Conservation (phyloP, 2,797 vertebrate genomes). For the Natrix natrix region DNA sequence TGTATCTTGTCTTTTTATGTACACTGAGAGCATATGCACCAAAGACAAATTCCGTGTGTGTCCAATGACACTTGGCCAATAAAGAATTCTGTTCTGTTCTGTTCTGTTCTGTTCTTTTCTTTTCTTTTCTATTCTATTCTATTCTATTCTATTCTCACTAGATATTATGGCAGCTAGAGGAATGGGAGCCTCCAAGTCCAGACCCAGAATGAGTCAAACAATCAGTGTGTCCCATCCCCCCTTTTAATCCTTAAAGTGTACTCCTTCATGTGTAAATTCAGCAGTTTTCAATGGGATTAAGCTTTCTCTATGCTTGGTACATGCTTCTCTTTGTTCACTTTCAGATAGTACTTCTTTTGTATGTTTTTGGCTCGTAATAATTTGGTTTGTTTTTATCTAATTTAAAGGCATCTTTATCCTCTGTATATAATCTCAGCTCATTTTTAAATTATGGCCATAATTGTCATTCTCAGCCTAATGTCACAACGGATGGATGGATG, state of each 20-base stretch:
- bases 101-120: background rate
- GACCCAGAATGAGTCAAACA: background rate
- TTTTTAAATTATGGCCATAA: background rate
- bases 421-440: background rate
- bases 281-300: background rate
- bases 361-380: background rate
- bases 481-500: background rate
- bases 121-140: background rate
- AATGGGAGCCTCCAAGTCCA: background rate
- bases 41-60: no score
- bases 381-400: background rate
- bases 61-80: no score
- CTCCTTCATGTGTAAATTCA: background rate
- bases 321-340: background rate
- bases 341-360: background rate
- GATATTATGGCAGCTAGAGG: background rate
- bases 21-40: no score
- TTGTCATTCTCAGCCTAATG: background rate
- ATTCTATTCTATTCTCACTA: background rate
- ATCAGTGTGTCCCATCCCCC: background rate
- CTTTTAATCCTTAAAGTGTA: background rate
- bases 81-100: no score
- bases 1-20: no score
- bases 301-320: background rate
- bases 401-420: background rate